These are phyloP conservation scores for Blomia tropicalis DNA, from an alignment of 2,888 invertebrate species.

Conservation along the genomic window DNA sequence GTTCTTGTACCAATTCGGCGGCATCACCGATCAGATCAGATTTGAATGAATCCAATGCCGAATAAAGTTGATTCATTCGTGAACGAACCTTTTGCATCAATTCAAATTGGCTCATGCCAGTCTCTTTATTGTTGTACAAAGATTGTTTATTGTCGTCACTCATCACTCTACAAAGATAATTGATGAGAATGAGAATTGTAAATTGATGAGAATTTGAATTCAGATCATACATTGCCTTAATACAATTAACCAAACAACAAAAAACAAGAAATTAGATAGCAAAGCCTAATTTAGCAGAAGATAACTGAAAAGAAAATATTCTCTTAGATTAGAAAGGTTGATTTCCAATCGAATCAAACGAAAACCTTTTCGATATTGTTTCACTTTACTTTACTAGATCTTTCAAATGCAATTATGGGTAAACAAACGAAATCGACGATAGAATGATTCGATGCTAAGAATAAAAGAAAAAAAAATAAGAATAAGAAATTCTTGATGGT, in stretches of 20 bases:
- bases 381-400: too few relatives aligned
- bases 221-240: too few relatives aligned
- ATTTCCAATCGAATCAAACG: background rate
- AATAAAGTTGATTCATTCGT: background rate
- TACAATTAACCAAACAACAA: background rate
- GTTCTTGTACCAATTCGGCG: background rate
- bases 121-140: background rate
- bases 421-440: background rate
- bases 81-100: background rate
- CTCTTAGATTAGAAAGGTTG: too few relatives aligned
- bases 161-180: too few relatives aligned
- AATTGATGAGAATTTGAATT: too few relatives aligned
- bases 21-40: background rate
- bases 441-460: background rate
- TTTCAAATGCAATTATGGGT: background rate
- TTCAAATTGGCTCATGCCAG: background rate
- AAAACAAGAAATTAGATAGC: too few relatives aligned
- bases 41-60: background rate
- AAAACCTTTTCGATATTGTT: background rate
- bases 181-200: too few relatives aligned
- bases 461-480: background rate
- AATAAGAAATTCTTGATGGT: background rate
- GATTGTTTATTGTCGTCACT: background rate
- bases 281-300: slow-evolving; percentile 6
- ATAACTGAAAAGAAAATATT: slow-evolving; percentile 7